Percentiles rank a stretch among this genome's conserved stretches.
phyloP scores from a whole-genome alignment of 2,888 invertebrate species.

The Platycheirus albimanus region DNA sequence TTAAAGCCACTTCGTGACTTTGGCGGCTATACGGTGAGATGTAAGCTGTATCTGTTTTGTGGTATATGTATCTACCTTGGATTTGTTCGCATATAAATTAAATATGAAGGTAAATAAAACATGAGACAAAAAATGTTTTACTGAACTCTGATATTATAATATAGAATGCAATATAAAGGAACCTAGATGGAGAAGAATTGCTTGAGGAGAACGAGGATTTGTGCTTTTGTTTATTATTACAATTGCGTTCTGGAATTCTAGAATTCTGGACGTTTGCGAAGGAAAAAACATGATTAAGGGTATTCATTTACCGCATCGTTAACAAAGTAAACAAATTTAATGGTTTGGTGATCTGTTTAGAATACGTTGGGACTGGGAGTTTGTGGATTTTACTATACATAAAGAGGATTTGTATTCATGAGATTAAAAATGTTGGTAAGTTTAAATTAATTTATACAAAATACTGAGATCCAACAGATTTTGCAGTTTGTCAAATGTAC shows the following conservation, averaged over 20 bases:
- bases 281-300: background rate
- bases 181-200: too few relatives aligned
- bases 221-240: conserved; percentile 3
- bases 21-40: background rate
- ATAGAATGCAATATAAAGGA: conserved; percentile 34
- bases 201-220: background rate
- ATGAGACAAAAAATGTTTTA: conserved; percentile 58
- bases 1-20: conserved; percentile 8
- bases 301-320: background rate
- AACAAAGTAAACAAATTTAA: background rate
- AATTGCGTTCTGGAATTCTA: background rate
- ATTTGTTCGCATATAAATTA: conserved; percentile 71
- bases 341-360: too few relatives aligned
- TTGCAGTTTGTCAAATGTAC: too few relatives aligned
- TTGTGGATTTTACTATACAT: too few relatives aligned
- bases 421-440: too few relatives aligned
- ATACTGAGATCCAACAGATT: too few relatives aligned
- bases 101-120: conserved; percentile 67
- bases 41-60: conserved; percentile 7
- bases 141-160: too few relatives aligned
- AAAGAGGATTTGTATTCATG: too few relatives aligned
- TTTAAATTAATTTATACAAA: too few relatives aligned
- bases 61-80: background rate
- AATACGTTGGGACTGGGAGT: background rate
- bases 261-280: background rate